These are phyloP conservation scores for Gavia stellata DNA, from an alignment of 2,113 vertebrate genomes.

Conservation along the genomic window DNA sequence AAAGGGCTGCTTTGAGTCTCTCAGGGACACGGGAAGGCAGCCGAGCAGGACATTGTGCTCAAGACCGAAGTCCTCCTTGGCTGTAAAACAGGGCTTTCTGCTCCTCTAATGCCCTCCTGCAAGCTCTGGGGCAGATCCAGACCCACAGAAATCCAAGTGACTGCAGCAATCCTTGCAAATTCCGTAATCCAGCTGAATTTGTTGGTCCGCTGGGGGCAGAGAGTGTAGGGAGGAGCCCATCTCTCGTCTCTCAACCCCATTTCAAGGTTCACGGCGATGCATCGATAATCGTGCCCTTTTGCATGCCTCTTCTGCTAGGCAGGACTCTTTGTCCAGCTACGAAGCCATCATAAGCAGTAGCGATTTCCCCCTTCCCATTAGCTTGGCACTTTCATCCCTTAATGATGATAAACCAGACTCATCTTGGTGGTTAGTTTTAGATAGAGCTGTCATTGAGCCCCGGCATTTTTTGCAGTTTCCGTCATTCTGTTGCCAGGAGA, in stretches of 20 bases:
- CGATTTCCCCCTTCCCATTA: not conserved
- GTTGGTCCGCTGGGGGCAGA: fast-evolving
- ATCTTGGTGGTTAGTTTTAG: not conserved
- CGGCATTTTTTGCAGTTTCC: not conserved
- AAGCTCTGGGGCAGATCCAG: not conserved
- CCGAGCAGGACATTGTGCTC: not conserved
- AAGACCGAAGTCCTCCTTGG: not conserved
- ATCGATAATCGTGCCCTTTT: not conserved
- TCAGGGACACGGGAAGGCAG: not conserved
- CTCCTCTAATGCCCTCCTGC: not conserved
- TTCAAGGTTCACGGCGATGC: not conserved
- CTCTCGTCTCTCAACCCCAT: not conserved
- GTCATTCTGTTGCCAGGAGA: conserved; percentile 11
- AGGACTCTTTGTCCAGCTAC: not conserved
- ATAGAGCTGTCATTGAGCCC: conserved; percentile 16
- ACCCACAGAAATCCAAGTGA: not conserved
- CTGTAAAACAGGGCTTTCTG: not conserved
- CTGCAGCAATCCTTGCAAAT: not conserved
- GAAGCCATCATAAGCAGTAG: not conserved
- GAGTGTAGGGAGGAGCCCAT: not conserved
- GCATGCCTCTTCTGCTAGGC: not conserved
- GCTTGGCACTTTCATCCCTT: not conserved
- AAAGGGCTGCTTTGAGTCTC: not conserved
- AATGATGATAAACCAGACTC: not conserved
- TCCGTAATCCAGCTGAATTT: not conserved